Evolutionary conservation across 2,888 invertebrate genomes (phyloP), one percentile per base, ranked within the genome.

Genomic region (Pteria penguin): DNA sequence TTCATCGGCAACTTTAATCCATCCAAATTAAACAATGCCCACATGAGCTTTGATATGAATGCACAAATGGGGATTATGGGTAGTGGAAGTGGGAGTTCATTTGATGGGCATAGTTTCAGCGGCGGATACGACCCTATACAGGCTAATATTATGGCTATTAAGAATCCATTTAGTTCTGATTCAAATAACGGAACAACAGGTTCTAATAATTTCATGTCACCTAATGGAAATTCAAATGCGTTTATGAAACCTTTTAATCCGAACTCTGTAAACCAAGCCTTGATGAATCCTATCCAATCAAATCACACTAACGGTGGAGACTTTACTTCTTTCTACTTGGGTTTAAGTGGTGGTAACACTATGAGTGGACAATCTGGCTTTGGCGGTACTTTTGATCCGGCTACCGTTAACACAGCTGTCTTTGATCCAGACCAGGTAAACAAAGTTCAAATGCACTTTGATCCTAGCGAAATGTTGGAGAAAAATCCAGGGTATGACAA

Each of bases 361-460:
- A 33, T 67, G 22, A 45, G 18, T 33, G 55, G 32, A 5, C 22
- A 14, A 4, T 69, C 76, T 27, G 32, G 31, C n/a, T 72, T 63
- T 65, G 60, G 62, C 18, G 72, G 76, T 18, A 58, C 18, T 11
- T 84, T 84, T 54, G 69, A 82, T 65, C 84, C 84, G 2, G 73
- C 80, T 26, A 69, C 75, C 1, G 84, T 84, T 4, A 84, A 84
- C 45, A 72, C 73, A 14, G 82, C 78, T 5, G 69, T 65, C 4
- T 84, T 80, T 67, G 79, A 84, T 58, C 82, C 84, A 29, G 71
- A 84, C 60, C 76, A 76, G 22, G 71, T 79, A 11, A 84, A 84
- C 61, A 76, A 62, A 54, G 70, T 57, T 11, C 66, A 76, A 27
- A 79, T 79, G 67, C 71, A 75, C 58, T 78, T 75, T 71, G 72